These are phyloP conservation scores for Podiceps cristatus DNA, from an alignment of 2,113 vertebrate species.

Conservation along the genomic window DNA sequence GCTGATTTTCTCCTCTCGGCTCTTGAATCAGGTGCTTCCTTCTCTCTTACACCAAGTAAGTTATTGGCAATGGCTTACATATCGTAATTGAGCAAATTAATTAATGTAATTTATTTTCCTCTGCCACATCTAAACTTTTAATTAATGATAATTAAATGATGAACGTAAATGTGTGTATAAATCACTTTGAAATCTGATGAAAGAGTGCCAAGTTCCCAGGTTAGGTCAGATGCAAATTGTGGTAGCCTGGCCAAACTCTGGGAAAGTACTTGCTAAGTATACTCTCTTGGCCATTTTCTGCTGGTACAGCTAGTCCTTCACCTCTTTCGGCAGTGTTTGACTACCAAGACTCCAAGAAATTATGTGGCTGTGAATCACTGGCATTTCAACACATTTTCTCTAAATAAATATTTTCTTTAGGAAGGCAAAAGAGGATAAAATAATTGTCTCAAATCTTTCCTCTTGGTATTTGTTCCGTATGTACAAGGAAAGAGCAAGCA, in stretches of 20 bases:
- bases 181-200: background rate
- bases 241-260: background rate
- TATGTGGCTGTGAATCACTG: background rate
- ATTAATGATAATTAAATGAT: background rate
- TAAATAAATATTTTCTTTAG: constrained; percentile 8
- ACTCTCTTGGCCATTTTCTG: background rate
- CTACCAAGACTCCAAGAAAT: background rate
- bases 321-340: background rate
- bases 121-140: background rate
- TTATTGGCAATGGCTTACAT: background rate
- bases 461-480: background rate
- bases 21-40: background rate
- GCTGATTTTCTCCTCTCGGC: background rate
- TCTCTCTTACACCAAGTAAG: background rate
- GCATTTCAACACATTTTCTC: background rate
- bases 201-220: background rate
- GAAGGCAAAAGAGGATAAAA: background rate
- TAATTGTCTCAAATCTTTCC: background rate
- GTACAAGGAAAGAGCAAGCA: background rate
- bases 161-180: background rate
- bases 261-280: background rate
- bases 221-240: background rate
- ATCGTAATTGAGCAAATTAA: constrained; percentile 10
- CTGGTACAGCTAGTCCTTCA: background rate
- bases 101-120: background rate